phyloP scores from a whole-genome alignment of 2,113 vertebrate species.

The Cyprinodon variegatus region DNA sequence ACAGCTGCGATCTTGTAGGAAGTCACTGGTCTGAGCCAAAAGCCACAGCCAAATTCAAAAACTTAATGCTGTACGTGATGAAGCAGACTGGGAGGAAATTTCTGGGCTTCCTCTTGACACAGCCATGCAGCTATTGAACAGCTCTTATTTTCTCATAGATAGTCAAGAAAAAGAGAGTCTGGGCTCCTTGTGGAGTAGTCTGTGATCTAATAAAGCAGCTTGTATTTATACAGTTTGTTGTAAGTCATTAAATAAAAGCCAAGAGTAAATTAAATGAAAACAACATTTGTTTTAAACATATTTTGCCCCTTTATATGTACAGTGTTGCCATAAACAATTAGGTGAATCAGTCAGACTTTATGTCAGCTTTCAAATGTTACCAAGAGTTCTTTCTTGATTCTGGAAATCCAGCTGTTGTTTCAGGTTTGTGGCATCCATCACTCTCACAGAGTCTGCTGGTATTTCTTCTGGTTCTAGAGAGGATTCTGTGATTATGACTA shows the following conservation, averaged over 20 bases:
- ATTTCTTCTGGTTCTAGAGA: too few species aligned
- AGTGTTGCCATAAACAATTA: too few species aligned
- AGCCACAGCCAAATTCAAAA: slow-evolving; percentile 65
- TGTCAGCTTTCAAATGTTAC: too few species aligned
- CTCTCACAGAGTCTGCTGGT: too few species aligned
- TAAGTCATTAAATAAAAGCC: not conserved
- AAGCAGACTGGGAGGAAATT: slow-evolving; percentile 41
- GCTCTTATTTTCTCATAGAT: slow-evolving; percentile 29
- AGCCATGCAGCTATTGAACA: not conserved
- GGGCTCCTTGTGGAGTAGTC: not conserved
- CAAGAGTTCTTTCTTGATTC: too few species aligned
- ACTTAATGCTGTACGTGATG: slow-evolving; percentile 27
- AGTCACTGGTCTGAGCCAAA: slow-evolving; percentile 24
- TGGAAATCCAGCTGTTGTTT: too few species aligned
- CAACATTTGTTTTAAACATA: not conserved
- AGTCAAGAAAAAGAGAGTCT: slow-evolving; percentile 32
- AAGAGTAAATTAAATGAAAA: not conserved
- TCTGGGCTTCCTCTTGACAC: slow-evolving; percentile 44
- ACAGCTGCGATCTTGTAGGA: slow-evolving; percentile 6
- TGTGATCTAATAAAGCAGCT: not conserved
- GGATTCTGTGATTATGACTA: too few species aligned
- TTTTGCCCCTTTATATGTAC: too few species aligned
- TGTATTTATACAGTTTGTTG: not conserved
- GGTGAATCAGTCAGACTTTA: too few species aligned
- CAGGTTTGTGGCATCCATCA: too few species aligned